phyloP scores from a whole-genome alignment of 2,888 invertebrate genomes.

The Eurois occulta region DNA sequence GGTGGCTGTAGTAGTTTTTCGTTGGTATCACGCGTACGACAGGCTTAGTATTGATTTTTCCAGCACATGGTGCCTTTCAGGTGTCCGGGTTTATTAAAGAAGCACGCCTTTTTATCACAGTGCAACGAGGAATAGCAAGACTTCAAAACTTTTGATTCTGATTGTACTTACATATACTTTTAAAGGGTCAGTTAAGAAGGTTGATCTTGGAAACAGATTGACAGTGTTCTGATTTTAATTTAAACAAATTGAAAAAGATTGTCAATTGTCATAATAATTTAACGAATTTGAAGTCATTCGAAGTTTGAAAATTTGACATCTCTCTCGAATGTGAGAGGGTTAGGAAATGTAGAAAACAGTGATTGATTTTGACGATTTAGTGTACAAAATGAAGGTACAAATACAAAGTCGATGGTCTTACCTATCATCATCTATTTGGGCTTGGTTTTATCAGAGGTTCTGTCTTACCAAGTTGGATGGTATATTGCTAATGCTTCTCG shows the following conservation, averaged over 20 bases:
- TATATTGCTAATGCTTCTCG: too few species aligned
- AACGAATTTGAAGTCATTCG: background rate
- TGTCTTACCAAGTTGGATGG: background rate
- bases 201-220: background rate
- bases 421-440: background rate
- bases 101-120: conserved; percentile 15
- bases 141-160: background rate
- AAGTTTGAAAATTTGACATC: background rate
- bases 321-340: background rate
- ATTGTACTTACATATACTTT: background rate
- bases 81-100: conserved; percentile 77
- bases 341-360: background rate
- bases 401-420: too few species aligned
- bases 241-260: too few species aligned
- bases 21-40: conserved; percentile 89
- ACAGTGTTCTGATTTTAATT: background rate
- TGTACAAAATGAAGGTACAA: too few species aligned
- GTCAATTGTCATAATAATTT: too few species aligned
- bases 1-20: conserved; percentile 88
- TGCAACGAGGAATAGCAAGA: background rate
- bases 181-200: background rate
- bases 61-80: conserved; percentile 86
- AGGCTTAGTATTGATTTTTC: conserved; percentile 89
- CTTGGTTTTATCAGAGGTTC: background rate
- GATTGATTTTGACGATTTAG: too few species aligned